Evolutionary conservation across 2,113 vertebrate genomes (phyloP), one percentile per base, ranked within the genome.

Genomic region (Leptobrachium leishanense): DNA sequence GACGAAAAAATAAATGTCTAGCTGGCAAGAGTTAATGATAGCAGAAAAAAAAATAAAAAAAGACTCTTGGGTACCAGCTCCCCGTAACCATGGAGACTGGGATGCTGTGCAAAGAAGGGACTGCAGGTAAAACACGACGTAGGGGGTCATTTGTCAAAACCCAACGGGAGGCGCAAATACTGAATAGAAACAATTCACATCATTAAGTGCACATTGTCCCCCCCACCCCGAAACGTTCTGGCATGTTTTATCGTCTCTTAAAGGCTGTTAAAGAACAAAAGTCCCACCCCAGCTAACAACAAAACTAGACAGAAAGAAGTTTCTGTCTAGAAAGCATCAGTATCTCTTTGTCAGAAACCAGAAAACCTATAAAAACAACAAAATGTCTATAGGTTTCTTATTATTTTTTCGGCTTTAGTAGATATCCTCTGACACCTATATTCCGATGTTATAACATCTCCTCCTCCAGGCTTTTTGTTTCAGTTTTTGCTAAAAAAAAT

Each of bases 61-160:
- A 46, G 62, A 43, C 71, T 80, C 66, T 41, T 74, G 63, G 63
- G 78, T 80, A 80, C 68, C 53, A 59, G 71, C 42, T 74, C 53
- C 59, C 64, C 41, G 78, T 80, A 68, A 68, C 78, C 78, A 80
- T 80, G 78, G 78, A 74, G 78, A 80, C 78, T 74, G 71, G 50
- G 71, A 80, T 68, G 71, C 64, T 67, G 64, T 44, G 63, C n/a
- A 68, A 74, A 80, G 78, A 74, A 62, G 71, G 63, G 63, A 68
- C 78, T 80, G 78, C 63, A 74, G 78, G 78, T 80, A 67, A 80
- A 80, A 80, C 71, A 68, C 78, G 68, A 74, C 43, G 78, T 71
- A 65, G 78, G 78, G 72, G 78, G 78, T 59, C 78, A 74, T 80
- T 80, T 80, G 68, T 80, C 63, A 80, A 62, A 41, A 71, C 64